phyloP scores from a whole-genome alignment of 2,797 vertebrate species.

The Thripadectes ignobilis region DNA sequence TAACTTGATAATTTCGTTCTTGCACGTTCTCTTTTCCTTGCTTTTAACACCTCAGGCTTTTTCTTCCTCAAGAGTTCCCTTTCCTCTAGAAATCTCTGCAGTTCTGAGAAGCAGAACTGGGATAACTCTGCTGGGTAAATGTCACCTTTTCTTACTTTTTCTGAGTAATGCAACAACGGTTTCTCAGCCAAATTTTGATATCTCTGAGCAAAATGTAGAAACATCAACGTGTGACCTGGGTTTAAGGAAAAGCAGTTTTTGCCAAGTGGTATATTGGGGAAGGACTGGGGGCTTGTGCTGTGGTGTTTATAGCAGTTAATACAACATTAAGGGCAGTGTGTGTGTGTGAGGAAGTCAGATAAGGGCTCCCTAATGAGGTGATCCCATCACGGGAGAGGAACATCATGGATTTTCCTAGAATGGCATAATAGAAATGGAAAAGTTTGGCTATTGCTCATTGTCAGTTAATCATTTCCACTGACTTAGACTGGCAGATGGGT shows the following conservation, averaged over 20 bases:
- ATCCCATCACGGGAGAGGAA: background rate
- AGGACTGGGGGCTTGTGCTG: background rate
- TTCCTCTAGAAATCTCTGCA: background rate
- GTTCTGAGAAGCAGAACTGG: background rate
- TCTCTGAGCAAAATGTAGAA: background rate
- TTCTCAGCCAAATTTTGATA: background rate
- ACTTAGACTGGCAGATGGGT: background rate
- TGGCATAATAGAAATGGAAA: slow-evolving; percentile 14
- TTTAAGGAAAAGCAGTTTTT: background rate
- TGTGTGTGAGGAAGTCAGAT: background rate
- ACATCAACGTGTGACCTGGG: background rate
- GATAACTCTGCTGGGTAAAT: background rate
- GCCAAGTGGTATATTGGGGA: background rate
- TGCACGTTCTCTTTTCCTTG: background rate
- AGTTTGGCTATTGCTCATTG: background rate
- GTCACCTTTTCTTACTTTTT: background rate
- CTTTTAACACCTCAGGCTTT: background rate
- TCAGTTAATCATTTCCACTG: slow-evolving; percentile 4
- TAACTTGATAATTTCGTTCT: background rate
- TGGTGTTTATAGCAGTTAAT: background rate
- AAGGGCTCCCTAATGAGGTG: background rate
- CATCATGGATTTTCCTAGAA: background rate
- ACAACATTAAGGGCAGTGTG: background rate
- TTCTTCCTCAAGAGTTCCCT: background rate
- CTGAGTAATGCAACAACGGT: background rate